phyloP scores from a whole-genome alignment of 2,113 vertebrate species.

The Chaetodon trifascialis region DNA sequence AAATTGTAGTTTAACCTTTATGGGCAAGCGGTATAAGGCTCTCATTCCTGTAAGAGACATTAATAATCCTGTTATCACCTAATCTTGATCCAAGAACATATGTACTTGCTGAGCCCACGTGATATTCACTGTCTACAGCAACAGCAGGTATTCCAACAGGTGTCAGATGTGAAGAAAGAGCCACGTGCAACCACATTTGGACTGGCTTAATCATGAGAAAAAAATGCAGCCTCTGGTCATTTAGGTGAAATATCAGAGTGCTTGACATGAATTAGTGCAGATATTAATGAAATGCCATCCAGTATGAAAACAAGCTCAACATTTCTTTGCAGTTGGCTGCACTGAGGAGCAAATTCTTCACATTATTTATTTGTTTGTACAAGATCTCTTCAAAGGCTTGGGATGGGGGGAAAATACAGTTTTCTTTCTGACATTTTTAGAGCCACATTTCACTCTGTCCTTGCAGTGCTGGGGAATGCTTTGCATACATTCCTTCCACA shows the following conservation, averaged over 20 bases:
- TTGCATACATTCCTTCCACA: conserved; percentile 79
- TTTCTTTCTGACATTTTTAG: conserved; percentile 78
- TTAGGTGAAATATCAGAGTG: conserved; percentile 74
- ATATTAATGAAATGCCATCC: conserved; percentile 78
- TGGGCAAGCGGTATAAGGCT: not conserved
- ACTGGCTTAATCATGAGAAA: conserved; percentile 46
- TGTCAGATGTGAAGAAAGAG: not conserved
- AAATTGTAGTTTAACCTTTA: not conserved
- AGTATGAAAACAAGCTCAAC: conserved; percentile 77
- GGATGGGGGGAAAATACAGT: conserved; percentile 61
- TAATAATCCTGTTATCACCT: not conserved
- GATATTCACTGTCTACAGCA: not conserved
- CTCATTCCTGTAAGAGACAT: not conserved
- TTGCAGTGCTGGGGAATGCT: conserved; percentile 64
- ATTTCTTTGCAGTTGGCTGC: conserved; percentile 71
- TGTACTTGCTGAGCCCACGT: not conserved
- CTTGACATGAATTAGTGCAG: conserved; percentile 69
- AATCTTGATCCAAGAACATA: not conserved
- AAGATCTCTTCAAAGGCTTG: conserved; percentile 76
- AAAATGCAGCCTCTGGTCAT: conserved; percentile 55
- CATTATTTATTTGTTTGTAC: conserved; percentile 81
- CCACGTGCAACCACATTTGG: not conserved
- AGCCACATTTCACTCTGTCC: conserved; percentile 73
- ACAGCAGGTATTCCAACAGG: not conserved
- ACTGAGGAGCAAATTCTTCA: conserved; percentile 77